Evolutionary conservation across 2,888 invertebrate species (phyloP).

Genomic region (Lobophora halterata): DNA sequence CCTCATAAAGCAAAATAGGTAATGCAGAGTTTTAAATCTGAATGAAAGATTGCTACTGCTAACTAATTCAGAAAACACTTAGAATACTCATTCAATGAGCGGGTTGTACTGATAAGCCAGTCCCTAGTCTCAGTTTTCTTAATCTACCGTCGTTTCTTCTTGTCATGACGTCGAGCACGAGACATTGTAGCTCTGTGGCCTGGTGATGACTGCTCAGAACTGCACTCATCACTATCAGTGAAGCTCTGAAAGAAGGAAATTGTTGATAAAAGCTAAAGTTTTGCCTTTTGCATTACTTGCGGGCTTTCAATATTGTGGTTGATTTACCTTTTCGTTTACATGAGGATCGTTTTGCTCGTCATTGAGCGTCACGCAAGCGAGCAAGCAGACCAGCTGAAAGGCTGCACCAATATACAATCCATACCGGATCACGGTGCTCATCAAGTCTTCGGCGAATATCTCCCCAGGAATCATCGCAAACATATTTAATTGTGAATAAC

Average conservation of each 20-base stretch:
- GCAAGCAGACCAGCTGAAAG: constrained; percentile 92
- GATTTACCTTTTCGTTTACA: constrained; percentile 73
- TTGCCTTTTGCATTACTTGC: neutral
- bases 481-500: too few species aligned
- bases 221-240: constrained; percentile 87
- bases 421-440: constrained; percentile 87
- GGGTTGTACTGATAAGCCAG: too few species aligned
- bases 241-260: constrained; percentile 54
- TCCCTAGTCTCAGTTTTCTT: too few species aligned
- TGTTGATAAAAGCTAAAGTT: neutral
- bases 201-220: constrained; percentile 86
- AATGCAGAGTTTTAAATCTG: too few species aligned
- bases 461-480: constrained; percentile 73
- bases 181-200: constrained; percentile 85
- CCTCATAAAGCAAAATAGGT: too few species aligned
- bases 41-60: too few species aligned
- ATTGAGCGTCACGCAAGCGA: constrained; percentile 90
- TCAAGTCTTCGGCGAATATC: constrained; percentile 83
- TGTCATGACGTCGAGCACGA: constrained; percentile 84
- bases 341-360: constrained; percentile 80
- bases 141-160: constrained; percentile 84
- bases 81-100: too few species aligned
- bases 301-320: neutral
- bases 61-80: too few species aligned
- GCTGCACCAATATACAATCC: constrained; percentile 92